phyloP scores from a whole-genome alignment of 2,797 vertebrate genomes.

The Arctocebus calabarensis region DNA sequence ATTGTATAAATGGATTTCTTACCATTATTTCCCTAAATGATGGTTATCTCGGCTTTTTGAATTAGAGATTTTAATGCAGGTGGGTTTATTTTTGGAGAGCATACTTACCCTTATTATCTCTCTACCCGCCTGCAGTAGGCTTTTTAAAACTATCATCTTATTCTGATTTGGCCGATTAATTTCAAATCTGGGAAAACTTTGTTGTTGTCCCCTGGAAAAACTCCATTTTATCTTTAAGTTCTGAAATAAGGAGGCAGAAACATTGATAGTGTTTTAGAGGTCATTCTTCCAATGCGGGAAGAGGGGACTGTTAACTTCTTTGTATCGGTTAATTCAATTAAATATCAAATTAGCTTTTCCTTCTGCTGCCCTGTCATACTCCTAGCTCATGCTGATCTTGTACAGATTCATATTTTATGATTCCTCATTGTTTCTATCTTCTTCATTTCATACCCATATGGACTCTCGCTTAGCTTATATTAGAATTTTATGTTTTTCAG shows the following conservation, averaged over 20 bases:
- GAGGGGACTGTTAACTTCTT: not conserved
- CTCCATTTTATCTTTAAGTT: not conserved
- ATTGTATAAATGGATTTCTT: not conserved
- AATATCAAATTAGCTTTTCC: not conserved
- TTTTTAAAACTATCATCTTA: not conserved
- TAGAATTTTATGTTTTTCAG: not conserved
- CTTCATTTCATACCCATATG: not conserved
- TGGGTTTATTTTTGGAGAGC: not conserved
- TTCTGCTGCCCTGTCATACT: not conserved
- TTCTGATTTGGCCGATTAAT: not conserved
- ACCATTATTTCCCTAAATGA: not conserved
- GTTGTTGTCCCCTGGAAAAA: not conserved
- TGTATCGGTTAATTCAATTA: not conserved
- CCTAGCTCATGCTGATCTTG: not conserved
- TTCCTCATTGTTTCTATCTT: not conserved
- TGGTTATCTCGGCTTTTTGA: not conserved
- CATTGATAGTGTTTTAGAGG: not conserved
- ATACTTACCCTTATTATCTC: not conserved
- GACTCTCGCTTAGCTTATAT: not conserved
- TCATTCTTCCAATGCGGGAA: not conserved
- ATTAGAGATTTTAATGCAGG: not conserved
- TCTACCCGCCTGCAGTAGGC: not conserved
- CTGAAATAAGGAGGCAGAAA: not conserved
- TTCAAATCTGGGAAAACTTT: not conserved
- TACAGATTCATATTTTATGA: not conserved